Percentiles rank a stretch among this genome's conserved stretches.
Evolutionary conservation across 2,888 invertebrate genomes (phyloP).

Genomic region (Congeria kusceri): DNA sequence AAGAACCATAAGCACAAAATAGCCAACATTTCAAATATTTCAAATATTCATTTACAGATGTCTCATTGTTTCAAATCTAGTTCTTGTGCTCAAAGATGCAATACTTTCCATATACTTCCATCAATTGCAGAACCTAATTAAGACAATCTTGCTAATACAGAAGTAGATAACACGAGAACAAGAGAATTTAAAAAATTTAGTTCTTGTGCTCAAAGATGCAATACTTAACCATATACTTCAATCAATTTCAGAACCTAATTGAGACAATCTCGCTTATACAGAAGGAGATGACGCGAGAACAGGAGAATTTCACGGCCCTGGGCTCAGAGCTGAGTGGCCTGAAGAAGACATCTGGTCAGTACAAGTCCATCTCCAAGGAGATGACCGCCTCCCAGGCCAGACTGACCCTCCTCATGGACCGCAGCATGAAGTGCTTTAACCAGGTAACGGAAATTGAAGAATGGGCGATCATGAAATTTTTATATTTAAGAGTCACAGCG

Average conservation of each 20-base stretch:
- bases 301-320: constrained; percentile 84
- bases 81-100: too few species aligned
- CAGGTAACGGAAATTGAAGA: constrained; percentile 79
- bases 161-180: constrained; percentile 85
- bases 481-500: too few species aligned
- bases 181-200: too few species aligned
- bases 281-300: constrained; percentile 85
- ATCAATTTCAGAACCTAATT: constrained; percentile 79
- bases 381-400: constrained; percentile 83
- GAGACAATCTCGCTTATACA: constrained; percentile 84
- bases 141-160: constrained; percentile 84
- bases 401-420: constrained; percentile 84
- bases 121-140: constrained; percentile 80
- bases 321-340: constrained; percentile 78
- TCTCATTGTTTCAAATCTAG: too few species aligned
- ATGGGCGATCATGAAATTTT: too few species aligned
- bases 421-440: constrained; percentile 85
- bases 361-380: constrained; percentile 83
- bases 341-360: constrained; percentile 79
- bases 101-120: too few species aligned
- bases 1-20: too few species aligned
- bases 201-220: too few species aligned
- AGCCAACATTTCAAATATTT: too few species aligned
- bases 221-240: too few species aligned
- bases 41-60: too few species aligned